Conservation (phyloP, 1,140 invertebrate genomes). For the Euwallacea similis region DNA sequence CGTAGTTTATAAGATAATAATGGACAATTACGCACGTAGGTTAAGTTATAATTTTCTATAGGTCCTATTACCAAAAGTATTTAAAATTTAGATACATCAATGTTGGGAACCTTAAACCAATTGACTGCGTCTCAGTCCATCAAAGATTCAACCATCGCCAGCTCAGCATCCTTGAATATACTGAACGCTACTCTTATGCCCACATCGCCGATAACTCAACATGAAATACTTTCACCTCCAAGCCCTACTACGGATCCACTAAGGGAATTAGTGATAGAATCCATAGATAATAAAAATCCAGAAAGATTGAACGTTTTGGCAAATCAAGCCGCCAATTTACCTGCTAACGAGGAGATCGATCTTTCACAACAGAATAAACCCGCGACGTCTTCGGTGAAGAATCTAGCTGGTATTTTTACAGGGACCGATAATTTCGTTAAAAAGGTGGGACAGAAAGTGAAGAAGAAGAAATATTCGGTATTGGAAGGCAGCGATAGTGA, state of each 20-base stretch:
- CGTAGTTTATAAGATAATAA: too few species aligned
- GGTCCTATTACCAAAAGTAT: too few species aligned
- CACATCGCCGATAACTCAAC: too few species aligned
- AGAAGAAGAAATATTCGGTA: slow-evolving; percentile 54
- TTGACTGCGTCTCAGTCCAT: slow-evolving; percentile 40
- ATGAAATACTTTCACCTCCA: not conserved
- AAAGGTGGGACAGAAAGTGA: slow-evolving; percentile 56
- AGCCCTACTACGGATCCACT: slow-evolving; percentile 55
- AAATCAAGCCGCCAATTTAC: slow-evolving; percentile 56
- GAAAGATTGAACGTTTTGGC: slow-evolving; percentile 57
- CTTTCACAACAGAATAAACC: slow-evolving; percentile 25
- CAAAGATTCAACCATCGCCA: not conserved
- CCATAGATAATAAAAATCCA: slow-evolving; percentile 54
- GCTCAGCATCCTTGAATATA: too few species aligned
- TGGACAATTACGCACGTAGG: too few species aligned
- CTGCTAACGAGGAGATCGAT: slow-evolving; percentile 48
- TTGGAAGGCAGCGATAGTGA: slow-evolving; percentile 69
- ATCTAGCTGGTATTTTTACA: slow-evolving; percentile 51
- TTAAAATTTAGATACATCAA: slow-evolving; percentile 32
- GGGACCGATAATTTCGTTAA: slow-evolving; percentile 50
- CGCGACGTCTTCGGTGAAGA: slow-evolving; percentile 44
- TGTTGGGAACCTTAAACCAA: slow-evolving; percentile 46
- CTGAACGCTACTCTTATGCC: too few species aligned
- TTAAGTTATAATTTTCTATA: too few species aligned
- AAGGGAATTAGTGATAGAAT: slow-evolving; percentile 58